These are phyloP conservation scores for Selenia dentaria DNA, from an alignment of 2,888 invertebrate species.

Conservation along the genomic window DNA sequence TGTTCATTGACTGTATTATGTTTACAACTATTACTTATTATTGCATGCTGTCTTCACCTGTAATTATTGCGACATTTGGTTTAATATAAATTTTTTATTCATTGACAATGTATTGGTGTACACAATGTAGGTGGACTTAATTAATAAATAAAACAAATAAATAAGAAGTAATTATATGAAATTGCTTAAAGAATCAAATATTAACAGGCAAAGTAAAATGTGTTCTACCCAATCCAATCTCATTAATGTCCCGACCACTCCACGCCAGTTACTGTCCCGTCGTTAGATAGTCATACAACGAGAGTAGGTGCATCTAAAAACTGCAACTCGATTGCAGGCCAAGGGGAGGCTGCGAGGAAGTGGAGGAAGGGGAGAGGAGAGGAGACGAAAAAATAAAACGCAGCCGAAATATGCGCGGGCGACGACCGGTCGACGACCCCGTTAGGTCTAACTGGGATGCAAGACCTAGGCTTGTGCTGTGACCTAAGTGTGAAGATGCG, in stretches of 20 bases:
- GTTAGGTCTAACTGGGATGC: slow-evolving; percentile 41
- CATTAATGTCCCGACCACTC: slow-evolving; percentile 37
- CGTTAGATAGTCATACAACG: slow-evolving; percentile 80
- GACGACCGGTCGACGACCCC: slow-evolving; percentile 77
- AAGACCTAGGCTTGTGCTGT: slow-evolving; percentile 49
- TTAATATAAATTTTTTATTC: too few species aligned
- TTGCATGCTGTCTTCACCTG: too few species aligned
- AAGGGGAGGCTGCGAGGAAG: slow-evolving; percentile 40
- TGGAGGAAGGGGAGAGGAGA: slow-evolving; percentile 22
- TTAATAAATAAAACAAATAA: too few species aligned
- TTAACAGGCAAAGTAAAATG: too few species aligned
- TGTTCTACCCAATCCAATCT: too few species aligned
- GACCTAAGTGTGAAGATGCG: slow-evolving; percentile 27
- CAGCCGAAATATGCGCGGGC: slow-evolving; percentile 70
- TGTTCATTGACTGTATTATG: too few species aligned
- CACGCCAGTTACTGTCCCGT: slow-evolving; percentile 46
- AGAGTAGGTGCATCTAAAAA: slow-evolving; percentile 84
- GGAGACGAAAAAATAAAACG: slow-evolving; percentile 57
- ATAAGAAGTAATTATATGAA: too few species aligned
- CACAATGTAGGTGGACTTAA: too few species aligned
- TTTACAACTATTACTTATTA: too few species aligned
- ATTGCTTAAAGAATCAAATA: too few species aligned
- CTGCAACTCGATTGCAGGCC: slow-evolving; percentile 77
- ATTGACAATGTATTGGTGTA: too few species aligned
- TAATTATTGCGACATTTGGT: too few species aligned